Evolutionary conservation across 2,113 vertebrate species (phyloP).

Genomic region (Steatornis caripensis): DNA sequence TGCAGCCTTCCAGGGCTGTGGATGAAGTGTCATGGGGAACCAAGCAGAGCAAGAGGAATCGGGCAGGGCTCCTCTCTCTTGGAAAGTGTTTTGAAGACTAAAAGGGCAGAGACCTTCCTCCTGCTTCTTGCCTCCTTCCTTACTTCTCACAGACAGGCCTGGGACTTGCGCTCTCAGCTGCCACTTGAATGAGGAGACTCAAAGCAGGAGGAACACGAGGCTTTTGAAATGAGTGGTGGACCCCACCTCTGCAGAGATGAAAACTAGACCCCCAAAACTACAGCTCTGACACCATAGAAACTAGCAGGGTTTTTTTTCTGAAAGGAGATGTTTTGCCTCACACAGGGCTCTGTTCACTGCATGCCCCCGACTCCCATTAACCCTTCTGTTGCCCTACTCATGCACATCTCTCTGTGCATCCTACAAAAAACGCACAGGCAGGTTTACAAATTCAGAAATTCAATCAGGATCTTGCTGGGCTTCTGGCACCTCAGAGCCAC

Average conservation of each 20-base stretch:
- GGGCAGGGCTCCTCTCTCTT: background rate
- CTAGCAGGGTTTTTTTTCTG: background rate
- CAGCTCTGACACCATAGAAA: background rate
- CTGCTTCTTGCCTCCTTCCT: background rate
- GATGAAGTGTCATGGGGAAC: background rate
- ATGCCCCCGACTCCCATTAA: background rate
- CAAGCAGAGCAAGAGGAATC: background rate
- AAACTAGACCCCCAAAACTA: background rate
- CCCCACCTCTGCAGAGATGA: background rate
- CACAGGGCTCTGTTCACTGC: background rate
- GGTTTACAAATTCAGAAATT: background rate
- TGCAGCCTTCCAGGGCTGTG: background rate
- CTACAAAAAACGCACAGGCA: background rate
- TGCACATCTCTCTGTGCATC: background rate
- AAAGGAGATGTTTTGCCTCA: background rate
- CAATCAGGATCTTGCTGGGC: background rate
- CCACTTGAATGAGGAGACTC: background rate
- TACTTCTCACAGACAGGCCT: background rate
- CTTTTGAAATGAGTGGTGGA: background rate
- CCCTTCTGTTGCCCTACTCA: background rate
- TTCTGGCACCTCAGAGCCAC: background rate
- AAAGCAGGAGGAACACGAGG: background rate
- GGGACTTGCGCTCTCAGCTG: background rate
- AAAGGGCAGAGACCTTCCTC: background rate
- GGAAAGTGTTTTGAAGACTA: background rate